Conservation (phyloP, 2,797 vertebrate genomes). For the Onychomys leucogaster region DNA sequence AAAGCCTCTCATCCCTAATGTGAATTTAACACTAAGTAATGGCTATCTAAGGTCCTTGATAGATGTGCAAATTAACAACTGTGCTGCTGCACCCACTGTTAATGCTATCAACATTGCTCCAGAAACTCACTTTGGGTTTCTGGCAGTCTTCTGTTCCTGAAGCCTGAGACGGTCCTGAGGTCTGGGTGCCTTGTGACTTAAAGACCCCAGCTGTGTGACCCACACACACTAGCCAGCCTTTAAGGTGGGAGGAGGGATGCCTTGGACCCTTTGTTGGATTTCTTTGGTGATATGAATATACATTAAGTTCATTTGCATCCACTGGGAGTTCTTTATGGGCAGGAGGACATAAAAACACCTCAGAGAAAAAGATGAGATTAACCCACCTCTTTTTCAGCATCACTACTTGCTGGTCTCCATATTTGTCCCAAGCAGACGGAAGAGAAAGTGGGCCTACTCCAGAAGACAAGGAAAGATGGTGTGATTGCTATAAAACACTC, state of each 20-base stretch:
- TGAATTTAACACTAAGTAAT: slow-evolving; percentile 72
- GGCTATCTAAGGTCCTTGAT: slow-evolving; percentile 78
- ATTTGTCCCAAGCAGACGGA: background rate
- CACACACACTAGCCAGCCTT: slow-evolving; percentile 51
- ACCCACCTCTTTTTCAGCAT: background rate
- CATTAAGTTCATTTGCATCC: slow-evolving; percentile 63
- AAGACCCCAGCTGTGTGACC: background rate
- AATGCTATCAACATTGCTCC: slow-evolving; percentile 8
- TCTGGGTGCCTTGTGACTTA: slow-evolving; percentile 1
- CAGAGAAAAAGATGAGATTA: slow-evolving; percentile 25
- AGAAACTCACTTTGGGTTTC: slow-evolving; percentile 48
- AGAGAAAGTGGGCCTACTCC: background rate
- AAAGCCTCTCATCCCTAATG: slow-evolving; percentile 60
- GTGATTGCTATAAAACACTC: background rate
- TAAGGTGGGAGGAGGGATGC: background rate
- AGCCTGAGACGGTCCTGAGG: slow-evolving; percentile 11
- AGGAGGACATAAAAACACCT: slow-evolving; percentile 5
- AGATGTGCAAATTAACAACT: slow-evolving; percentile 76
- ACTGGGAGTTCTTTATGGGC: slow-evolving; percentile 5
- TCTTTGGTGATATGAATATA: slow-evolving; percentile 71
- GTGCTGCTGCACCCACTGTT: background rate
- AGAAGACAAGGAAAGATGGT: background rate
- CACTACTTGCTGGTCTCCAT: background rate
- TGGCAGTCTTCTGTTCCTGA: background rate
- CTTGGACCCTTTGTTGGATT: slow-evolving; percentile 41